Conservation (phyloP, 2,888 invertebrate species). For the Tachina lurida region DNA sequence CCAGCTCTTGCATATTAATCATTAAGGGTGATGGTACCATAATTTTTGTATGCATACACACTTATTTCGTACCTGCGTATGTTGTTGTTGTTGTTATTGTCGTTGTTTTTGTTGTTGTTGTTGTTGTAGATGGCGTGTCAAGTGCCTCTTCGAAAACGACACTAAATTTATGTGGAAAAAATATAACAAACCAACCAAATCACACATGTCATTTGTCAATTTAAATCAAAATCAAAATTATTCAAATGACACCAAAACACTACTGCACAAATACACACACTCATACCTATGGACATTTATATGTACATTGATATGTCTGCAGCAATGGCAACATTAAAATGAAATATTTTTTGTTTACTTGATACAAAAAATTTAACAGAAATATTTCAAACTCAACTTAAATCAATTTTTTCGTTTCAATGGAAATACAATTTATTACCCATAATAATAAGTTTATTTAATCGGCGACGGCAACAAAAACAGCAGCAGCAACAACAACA, state of each 20-base stretch:
- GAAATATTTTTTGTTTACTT: constrained; percentile 1
- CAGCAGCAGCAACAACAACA: constrained; percentile 38
- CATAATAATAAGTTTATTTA: constrained; percentile 70
- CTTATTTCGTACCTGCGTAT: no score
- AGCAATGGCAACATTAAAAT: neutral
- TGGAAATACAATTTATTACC: constrained; percentile 70
- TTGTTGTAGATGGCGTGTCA: constrained; percentile 50
- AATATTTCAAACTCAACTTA: constrained; percentile 45
- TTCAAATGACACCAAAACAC: constrained; percentile 57
- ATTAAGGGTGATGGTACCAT: constrained; percentile 49
- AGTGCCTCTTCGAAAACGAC: constrained; percentile 5
- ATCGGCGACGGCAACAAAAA: constrained; percentile 52
- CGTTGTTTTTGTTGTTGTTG: constrained; percentile 9
- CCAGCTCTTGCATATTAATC: constrained; percentile 71
- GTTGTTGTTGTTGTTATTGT: neutral
- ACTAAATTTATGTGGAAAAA: constrained; percentile 61
- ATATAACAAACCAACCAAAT: constrained; percentile 56
- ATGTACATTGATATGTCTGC: no score
- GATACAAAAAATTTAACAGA: neutral
- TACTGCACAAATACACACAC: neutral
- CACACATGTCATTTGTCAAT: constrained; percentile 69
- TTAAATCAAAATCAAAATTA: constrained; percentile 72
- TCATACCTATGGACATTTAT: no score
- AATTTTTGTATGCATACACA: neutral
- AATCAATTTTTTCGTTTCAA: constrained; percentile 58